Base-by-base conservation (phyloP, 2,888 invertebrate genomes). In the Vannuccia rotundouncinata region DNA sequence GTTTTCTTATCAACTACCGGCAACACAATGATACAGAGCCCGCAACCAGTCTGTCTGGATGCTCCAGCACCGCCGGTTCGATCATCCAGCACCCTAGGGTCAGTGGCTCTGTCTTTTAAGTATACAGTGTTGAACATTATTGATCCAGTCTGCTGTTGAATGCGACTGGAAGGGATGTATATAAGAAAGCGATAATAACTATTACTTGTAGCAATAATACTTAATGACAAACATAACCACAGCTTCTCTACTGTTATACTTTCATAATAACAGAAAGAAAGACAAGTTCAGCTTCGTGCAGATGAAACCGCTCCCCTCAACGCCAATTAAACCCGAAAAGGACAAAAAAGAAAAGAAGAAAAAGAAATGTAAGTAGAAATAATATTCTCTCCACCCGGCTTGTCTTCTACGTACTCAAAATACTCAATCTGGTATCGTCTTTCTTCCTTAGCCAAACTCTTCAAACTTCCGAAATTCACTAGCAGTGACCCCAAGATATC, bases 311-410 rank as follows among this genome's bases (percentile, higher is more conserved):
- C 75, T 30, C 30, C 75, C 30, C 2, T 30, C 75, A 29, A 29
- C 30, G 31, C 75, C 29, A 13, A 29, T 30, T 28, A 74, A 74
- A 74, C 30, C 75, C 29, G 75, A 74, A 25, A 74, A 74, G 31
- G 75, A 74, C 29, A 74, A 74, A 25, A 74, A 74, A 29, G 31
- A 74, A 25, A 74, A 74, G 75, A 74, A 74, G 31, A 74, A 30
- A 29, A 74, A 74, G 1, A n/a, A n/a, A n/a, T n/a, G n/a, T n/a
- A n/a, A n/a, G n/a, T n/a, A n/a, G n/a, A n/a, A n/a, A n/a, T n/a
- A n/a, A n/a, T n/a, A n/a, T n/a, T n/a, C n/a, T n/a, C n/a, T n/a
- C n/a, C n/a, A n/a, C n/a, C n/a, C n/a, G n/a, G n/a, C n/a, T n/a
- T n/a, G n/a, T n/a, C n/a, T n/a, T n/a, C n/a, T n/a, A n/a, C n/a